phyloP scores from a whole-genome alignment of 1,140 invertebrate genomes.

The Pantala flavescens region DNA sequence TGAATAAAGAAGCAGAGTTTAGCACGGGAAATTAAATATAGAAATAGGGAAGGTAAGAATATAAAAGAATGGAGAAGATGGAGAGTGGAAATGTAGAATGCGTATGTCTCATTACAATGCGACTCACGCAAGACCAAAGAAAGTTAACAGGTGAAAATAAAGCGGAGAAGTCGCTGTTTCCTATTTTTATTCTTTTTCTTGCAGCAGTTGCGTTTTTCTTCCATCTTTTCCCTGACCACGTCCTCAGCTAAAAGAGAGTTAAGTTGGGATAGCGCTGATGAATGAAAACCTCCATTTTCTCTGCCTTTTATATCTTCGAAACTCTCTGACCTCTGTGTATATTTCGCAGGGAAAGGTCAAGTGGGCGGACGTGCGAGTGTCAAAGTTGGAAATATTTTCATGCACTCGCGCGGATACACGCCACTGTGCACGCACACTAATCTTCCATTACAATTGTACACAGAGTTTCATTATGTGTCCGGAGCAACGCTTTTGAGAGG shows the following conservation, averaged over 20 bases:
- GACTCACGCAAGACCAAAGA: not conserved
- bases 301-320: too few species aligned
- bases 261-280: not conserved
- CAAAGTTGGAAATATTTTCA: too few species aligned
- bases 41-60: not conserved
- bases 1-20: too few species aligned
- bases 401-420: too few species aligned
- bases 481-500: too few species aligned
- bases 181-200: not conserved
- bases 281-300: not conserved
- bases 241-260: not conserved
- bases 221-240: not conserved
- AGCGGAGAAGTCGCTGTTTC: not conserved
- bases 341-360: too few species aligned
- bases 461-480: too few species aligned
- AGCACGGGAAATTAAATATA: too few species aligned
- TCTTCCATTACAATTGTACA: too few species aligned
- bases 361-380: too few species aligned
- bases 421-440: too few species aligned
- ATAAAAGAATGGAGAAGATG: not conserved
- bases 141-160: conserved; percentile 7
- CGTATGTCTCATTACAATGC: not conserved
- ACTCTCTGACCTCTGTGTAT: too few species aligned
- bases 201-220: not conserved
- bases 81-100: not conserved